Evolutionary conservation across 2,113 vertebrate genomes (phyloP).

Genomic region (Hassar affinis): DNA sequence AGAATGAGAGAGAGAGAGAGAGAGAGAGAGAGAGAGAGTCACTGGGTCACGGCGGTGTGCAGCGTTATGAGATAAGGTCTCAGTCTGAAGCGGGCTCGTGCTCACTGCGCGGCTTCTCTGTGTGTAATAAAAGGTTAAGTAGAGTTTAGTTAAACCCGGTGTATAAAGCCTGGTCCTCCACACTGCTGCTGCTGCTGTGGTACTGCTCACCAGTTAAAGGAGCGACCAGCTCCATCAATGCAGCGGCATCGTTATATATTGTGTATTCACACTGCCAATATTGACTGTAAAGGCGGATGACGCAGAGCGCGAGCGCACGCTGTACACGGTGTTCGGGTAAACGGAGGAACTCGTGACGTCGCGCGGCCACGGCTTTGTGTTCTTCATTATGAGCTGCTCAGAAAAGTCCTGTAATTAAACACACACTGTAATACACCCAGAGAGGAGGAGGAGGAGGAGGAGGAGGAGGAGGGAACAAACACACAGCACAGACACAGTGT

Average conservation of each 20-base stretch:
- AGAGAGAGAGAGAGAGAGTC: not conserved
- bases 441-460: no score
- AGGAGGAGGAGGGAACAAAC: not conserved
- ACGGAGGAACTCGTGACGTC: not conserved
- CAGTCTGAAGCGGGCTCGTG: not conserved
- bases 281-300: slow-evolving; percentile 24
- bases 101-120: not conserved
- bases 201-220: not conserved
- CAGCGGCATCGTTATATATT: not conserved
- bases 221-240: not conserved
- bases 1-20: not conserved
- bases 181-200: not conserved
- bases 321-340: not conserved
- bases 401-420: not conserved
- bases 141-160: not conserved
- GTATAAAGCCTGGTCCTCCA: not conserved
- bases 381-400: not conserved
- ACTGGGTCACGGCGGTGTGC: not conserved
- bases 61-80: not conserved
- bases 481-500: slow-evolving; percentile 4
- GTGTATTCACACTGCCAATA: slow-evolving; percentile 33
- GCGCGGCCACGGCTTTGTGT: not conserved
- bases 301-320: slow-evolving; percentile 3
- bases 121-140: slow-evolving; percentile 17
- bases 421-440: not conserved